Conservation (phyloP, 2,888 invertebrate species). For the Lasius platythorax region DNA sequence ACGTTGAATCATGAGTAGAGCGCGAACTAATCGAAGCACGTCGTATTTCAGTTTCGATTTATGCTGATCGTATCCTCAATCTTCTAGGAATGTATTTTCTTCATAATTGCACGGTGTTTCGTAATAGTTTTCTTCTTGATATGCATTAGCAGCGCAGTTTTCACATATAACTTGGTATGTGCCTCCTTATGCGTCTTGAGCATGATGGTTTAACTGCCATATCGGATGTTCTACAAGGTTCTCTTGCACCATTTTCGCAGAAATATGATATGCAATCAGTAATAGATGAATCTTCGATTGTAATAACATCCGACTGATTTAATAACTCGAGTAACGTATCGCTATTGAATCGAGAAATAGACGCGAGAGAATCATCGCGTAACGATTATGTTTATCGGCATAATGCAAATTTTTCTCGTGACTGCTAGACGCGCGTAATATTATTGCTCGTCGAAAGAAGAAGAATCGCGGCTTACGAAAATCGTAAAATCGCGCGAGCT, state of each 20-base stretch:
- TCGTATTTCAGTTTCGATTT: neutral
- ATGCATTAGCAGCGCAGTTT: neutral
- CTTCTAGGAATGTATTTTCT: slow-evolving; percentile 23
- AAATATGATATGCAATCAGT: neutral
- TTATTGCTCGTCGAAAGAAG: neutral
- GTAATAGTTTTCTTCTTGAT: neutral
- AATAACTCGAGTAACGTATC: neutral
- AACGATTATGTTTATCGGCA: neutral
- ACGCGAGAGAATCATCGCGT: neutral
- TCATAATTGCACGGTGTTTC: slow-evolving; percentile 7
- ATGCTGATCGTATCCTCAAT: neutral
- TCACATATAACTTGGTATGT: neutral
- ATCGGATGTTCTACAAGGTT: neutral
- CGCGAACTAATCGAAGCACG: too few relatives aligned
- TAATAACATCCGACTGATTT: neutral
- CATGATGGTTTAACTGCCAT: neutral
- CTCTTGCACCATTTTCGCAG: neutral
- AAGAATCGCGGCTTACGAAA: slow-evolving; percentile 19
- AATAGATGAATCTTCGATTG: neutral
- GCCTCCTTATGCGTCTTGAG: neutral
- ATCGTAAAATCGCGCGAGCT: slow-evolving; percentile 36
- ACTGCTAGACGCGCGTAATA: neutral
- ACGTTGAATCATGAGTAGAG: neutral
- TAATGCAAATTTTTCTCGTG: neutral
- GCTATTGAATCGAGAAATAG: neutral